These are phyloP conservation scores for Coptodon bakossiorum DNA, from an alignment of 2,113 vertebrate genomes.

Conservation along the genomic window DNA sequence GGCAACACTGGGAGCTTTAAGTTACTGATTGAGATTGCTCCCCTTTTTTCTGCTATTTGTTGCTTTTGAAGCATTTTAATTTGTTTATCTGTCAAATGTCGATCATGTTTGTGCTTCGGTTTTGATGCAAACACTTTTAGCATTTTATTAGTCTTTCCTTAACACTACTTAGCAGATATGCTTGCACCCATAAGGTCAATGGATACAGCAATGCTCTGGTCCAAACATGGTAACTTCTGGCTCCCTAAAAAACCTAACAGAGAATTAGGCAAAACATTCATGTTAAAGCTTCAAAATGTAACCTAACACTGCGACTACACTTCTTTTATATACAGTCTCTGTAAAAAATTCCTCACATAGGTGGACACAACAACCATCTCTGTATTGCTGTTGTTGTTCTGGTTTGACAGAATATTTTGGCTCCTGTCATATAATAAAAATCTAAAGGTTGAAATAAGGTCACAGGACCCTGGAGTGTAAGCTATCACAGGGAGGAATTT, in stretches of 20 bases:
- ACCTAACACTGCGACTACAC: background rate
- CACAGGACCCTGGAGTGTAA: background rate
- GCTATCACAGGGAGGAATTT: background rate
- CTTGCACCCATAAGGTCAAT: background rate
- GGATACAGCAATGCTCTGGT: background rate
- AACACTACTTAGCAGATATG: background rate
- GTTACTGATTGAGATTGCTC: background rate
- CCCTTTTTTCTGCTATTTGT: background rate
- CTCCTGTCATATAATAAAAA: background rate
- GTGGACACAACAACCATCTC: background rate
- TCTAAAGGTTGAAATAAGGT: background rate
- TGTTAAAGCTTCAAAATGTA: background rate
- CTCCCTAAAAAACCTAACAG: background rate
- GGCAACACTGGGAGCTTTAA: background rate
- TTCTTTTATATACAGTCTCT: background rate
- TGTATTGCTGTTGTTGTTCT: background rate
- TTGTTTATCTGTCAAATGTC: background rate
- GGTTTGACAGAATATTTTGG: background rate
- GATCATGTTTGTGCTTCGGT: background rate
- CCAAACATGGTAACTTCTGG: background rate
- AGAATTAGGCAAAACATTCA: background rate
- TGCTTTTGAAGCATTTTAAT: background rate
- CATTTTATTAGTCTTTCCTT: background rate
- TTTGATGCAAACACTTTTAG: background rate
- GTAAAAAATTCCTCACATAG: background rate